Evolutionary conservation across 1,140 invertebrate genomes (phyloP), one percentile per base, ranked within the genome.

Genomic region (Drosophila watanabei): DNA sequence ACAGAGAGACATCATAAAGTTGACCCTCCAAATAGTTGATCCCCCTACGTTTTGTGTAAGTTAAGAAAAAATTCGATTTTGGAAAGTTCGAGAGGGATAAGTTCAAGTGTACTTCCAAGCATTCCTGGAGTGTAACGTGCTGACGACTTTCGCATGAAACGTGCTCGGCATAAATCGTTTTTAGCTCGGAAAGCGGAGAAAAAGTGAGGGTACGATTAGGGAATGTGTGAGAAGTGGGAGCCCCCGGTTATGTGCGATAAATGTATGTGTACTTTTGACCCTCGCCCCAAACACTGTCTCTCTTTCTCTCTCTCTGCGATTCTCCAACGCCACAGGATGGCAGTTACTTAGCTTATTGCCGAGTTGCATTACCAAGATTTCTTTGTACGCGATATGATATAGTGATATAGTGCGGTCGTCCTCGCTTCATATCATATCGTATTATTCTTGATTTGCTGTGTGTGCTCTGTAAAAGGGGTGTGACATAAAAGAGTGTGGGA

Each of bases 71-170:
- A 60, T 60, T 60, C 13, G 35, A 61, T 43, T 61, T 39, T 6
- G 4, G 24, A 5, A 33, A 70, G 14, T 59, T 70, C 13, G 14
- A 59, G 30, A 10, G 24, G 32, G 16, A 37, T 39, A 46, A 69
- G 62, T 35, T 49, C 32, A 13, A 60, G 66, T 79, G 65, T 72
- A 39, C 65, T 58, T 30, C 13, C 28, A 41, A 49, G 43, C 39
- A 37, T 83, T 83, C 64, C 68, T 60, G 45, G 49, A 54, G 61
- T 66, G 79, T 82, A 81, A 81, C 79, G 79, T 82, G 80, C 79
- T 66, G 81, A 84, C 76, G 81, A 84, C 76, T 84, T 76, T 71
- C 76, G 54, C 76, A 84, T 76, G 81, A 80, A 76, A 84, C 81
- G 81, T 84, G 81, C 81, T 64, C 45, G 65, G 81, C 81, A 84